Conservation (phyloP, 2,888 invertebrate species). For the Aricia artaxerxes region DNA sequence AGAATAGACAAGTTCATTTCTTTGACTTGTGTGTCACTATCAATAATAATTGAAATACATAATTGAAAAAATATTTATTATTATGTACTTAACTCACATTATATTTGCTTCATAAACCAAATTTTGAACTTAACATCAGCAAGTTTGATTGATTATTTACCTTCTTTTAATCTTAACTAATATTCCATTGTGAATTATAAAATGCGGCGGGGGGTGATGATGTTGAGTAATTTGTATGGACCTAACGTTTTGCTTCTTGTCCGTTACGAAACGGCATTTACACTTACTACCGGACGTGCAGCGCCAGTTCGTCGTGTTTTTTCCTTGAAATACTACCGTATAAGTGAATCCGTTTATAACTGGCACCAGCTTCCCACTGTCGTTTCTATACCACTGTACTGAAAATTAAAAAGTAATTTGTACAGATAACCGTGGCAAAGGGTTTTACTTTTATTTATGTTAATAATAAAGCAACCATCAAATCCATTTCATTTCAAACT, state of each 20-base stretch:
- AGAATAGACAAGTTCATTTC: too few relatives aligned
- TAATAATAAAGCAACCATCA: too few relatives aligned
- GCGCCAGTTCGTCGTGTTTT: slow-evolving; percentile 41
- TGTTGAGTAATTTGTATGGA: not conserved
- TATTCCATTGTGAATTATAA: slow-evolving; percentile 45
- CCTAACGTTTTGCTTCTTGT: not conserved
- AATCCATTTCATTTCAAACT: too few relatives aligned
- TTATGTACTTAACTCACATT: too few relatives aligned
- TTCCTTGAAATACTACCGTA: slow-evolving; percentile 41
- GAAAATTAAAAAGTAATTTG: slow-evolving; percentile 30
- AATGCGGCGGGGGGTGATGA: slow-evolving; percentile 46
- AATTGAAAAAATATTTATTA: too few relatives aligned
- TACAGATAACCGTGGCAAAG: not conserved
- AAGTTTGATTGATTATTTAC: too few relatives aligned
- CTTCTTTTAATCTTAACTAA: slow-evolving; percentile 41
- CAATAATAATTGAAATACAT: too few relatives aligned
- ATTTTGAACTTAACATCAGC: too few relatives aligned
- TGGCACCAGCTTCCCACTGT: slow-evolving; percentile 41
- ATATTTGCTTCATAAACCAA: too few relatives aligned
- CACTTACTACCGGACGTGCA: slow-evolving; percentile 48
- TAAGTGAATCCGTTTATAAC: slow-evolving; percentile 50
- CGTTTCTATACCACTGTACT: slow-evolving; percentile 43
- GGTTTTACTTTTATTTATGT: too few relatives aligned
- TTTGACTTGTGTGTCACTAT: too few relatives aligned
- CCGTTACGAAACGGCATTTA: slow-evolving; percentile 42